phyloP scores from a whole-genome alignment of 2,888 invertebrate species.

The Azorinus chamasolen region DNA sequence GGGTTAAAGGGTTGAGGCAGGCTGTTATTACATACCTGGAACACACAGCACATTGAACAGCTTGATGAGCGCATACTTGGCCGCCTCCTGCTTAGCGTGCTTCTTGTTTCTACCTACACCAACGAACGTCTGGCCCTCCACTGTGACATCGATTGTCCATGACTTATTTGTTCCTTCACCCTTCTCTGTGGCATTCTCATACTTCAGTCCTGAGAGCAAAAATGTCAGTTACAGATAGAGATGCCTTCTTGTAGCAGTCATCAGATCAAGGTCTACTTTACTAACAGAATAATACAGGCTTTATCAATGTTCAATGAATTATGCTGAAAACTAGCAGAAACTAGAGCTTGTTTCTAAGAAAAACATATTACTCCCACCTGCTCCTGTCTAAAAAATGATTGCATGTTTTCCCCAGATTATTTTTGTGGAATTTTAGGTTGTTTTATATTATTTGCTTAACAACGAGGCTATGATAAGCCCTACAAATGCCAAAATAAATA shows the following conservation, averaged over 20 bases:
- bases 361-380: no score
- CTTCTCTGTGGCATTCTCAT: slow-evolving; percentile 60
- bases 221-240: no score
- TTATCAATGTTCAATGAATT: background rate
- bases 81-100: slow-evolving; percentile 68
- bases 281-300: background rate
- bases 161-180: slow-evolving; percentile 57
- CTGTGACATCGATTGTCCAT: slow-evolving; percentile 62
- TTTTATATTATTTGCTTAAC: no score
- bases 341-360: no score
- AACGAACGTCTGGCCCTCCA: slow-evolving; percentile 63
- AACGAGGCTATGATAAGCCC: no score
- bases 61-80: slow-evolving; percentile 66
- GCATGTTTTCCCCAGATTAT: no score
- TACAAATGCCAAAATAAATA: no score
- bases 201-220: slow-evolving; percentile 45
- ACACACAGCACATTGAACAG: slow-evolving; percentile 69
- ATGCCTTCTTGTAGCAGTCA: no score
- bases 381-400: no score
- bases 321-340: no score
- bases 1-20: no score
- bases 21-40: slow-evolving; percentile 56
- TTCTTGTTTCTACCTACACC: slow-evolving; percentile 70
- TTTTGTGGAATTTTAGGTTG: no score
- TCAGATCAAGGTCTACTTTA: background rate